phyloP scores from a whole-genome alignment of 2,888 invertebrate species.

The Limnephilus lunatus region DNA sequence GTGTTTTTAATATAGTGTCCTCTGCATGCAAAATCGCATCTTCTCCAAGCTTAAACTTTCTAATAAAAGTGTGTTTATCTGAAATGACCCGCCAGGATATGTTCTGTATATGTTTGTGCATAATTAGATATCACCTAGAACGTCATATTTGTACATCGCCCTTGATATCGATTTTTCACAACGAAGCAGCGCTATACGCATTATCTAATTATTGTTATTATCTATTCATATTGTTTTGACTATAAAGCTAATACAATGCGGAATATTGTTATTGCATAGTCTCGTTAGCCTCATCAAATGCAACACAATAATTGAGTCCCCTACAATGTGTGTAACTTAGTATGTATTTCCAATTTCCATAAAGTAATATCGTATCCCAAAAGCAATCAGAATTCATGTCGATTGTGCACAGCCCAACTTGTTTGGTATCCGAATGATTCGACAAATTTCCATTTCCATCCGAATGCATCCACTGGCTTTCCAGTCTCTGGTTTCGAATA shows the following conservation, averaged over 20 bases:
- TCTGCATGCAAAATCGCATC: too few species aligned
- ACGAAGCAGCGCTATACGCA: too few species aligned
- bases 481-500: constrained; percentile 12
- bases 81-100: too few species aligned
- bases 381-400: constrained; percentile 11
- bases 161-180: too few species aligned
- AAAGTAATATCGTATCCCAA: neutral
- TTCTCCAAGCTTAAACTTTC: too few species aligned
- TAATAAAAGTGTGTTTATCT: too few species aligned
- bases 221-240: neutral
- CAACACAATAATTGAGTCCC: neutral
- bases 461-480: constrained; percentile 24
- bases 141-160: too few species aligned
- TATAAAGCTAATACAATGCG: neutral
- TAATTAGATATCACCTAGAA: too few species aligned
- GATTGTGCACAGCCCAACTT: neutral
- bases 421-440: neutral
- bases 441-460: constrained; percentile 17
- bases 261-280: neutral
- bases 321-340: neutral
- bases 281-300: neutral
- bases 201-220: neutral
- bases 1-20: too few species aligned
- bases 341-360: neutral
- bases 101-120: too few species aligned